phyloP scores from a whole-genome alignment of 1,140 invertebrate genomes.

The Calycopis cecrops region DNA sequence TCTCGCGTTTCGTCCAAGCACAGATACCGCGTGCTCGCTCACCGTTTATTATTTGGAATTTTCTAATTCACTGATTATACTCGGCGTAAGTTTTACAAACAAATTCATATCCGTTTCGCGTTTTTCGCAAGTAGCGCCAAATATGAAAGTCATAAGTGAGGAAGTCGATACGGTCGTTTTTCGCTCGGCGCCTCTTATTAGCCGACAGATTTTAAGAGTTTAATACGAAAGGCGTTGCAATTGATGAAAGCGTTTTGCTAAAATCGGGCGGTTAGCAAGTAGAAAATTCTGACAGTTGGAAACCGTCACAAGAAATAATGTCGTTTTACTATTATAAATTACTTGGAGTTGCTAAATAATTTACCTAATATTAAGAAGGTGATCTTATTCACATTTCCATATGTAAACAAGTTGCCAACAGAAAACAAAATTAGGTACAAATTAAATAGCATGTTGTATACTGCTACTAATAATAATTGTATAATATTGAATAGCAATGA shows the following conservation, averaged over 20 bases:
- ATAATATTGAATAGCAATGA: too few relatives aligned
- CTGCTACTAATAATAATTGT: too few relatives aligned
- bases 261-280: conserved; percentile 47
- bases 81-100: conserved; percentile 67
- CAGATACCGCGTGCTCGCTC: conserved; percentile 53
- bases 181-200: conserved; percentile 36
- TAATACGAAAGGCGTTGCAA: conserved; percentile 5
- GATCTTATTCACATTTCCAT: too few relatives aligned
- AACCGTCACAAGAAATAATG: conserved; percentile 71
- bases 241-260: conserved; percentile 20
- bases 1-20: conserved; percentile 61
- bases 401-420: too few relatives aligned
- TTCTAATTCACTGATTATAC: conserved; percentile 59
- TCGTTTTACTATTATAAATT: too few relatives aligned
- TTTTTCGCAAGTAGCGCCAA: conserved; percentile 66
- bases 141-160: conserved; percentile 64
- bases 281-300: conserved; percentile 72
- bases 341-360: too few relatives aligned
- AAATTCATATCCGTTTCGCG: conserved; percentile 62
- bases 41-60: conserved; percentile 62
- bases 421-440: too few relatives aligned
- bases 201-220: conserved; percentile 44
- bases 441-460: too few relatives aligned
- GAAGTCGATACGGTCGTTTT: conserved; percentile 46
- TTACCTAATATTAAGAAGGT: too few relatives aligned